A percentile compares a stretch with the other conserved stretches of the same genome.
Conservation (phyloP, 1,140 invertebrate genomes). For the Wiebesia pumilae region DNA sequence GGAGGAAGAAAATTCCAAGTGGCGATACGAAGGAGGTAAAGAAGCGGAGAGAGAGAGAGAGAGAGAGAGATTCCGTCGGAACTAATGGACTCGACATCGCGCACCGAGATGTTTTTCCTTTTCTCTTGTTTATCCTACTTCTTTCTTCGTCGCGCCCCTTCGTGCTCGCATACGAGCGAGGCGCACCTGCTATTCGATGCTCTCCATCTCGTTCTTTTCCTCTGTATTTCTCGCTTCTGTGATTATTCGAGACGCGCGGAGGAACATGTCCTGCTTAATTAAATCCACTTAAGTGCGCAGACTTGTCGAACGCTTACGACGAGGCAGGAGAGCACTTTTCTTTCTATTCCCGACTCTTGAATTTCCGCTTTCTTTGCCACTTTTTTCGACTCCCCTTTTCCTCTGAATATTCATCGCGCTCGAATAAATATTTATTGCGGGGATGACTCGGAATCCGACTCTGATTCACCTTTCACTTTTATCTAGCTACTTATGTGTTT, state of each 20-base stretch:
- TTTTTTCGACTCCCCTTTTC: not conserved
- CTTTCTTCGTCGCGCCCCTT: not conserved
- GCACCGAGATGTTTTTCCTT: not conserved
- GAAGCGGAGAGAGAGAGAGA: not conserved
- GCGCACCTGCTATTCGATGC: not conserved
- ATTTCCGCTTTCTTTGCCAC: not conserved
- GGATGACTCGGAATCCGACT: too few relatives aligned
- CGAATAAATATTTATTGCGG: constrained; percentile 8
- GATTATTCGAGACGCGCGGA: not conserved
- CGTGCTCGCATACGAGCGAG: too few relatives aligned
- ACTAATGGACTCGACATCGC: not conserved
- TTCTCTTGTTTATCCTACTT: not conserved
- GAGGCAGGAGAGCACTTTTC: not conserved
- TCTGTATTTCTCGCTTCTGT: not conserved
- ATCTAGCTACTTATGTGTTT: not conserved
- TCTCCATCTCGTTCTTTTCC: not conserved
- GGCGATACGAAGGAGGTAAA: not conserved
- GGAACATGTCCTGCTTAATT: not conserved
- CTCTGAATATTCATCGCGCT: constrained; percentile 6
- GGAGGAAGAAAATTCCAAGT: not conserved
- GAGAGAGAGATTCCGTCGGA: not conserved
- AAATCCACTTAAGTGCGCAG: constrained; percentile 12
- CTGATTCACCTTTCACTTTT: not conserved
- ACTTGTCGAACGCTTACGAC: not conserved
- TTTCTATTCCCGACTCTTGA: not conserved